These are phyloP conservation scores for Aplochiton taeniatus DNA, from an alignment of 2,797 vertebrate genomes.

Conservation along the genomic window DNA sequence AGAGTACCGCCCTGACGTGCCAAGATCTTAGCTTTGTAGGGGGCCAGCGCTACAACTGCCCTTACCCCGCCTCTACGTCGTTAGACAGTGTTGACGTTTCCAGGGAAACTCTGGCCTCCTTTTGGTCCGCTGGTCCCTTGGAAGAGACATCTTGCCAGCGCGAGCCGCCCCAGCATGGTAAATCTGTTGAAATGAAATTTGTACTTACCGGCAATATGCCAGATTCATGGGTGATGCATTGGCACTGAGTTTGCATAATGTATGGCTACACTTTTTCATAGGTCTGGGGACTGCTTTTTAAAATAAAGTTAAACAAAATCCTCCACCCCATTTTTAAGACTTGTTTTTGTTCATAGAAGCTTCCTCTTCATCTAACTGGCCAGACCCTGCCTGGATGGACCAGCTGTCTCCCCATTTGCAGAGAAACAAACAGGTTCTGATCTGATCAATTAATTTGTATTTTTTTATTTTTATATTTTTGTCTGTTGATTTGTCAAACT, in stretches of 20 bases:
- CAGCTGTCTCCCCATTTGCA: conserved; percentile 87
- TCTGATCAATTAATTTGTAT: no score
- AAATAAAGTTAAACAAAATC: no score
- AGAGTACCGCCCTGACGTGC: conserved; percentile 79
- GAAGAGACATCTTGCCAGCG: conserved; percentile 70
- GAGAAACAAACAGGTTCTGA: conserved; percentile 87
- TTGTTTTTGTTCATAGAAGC: conserved; percentile 50
- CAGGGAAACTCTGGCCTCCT: conserved; percentile 86
- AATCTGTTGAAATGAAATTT: conserved; percentile 44
- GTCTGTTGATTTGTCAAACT: background rate
- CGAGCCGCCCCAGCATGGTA: conserved; percentile 67
- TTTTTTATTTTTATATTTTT: background rate
- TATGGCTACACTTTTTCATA: no score
- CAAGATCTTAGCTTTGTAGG: conserved; percentile 77
- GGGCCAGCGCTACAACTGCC: conserved; percentile 71
- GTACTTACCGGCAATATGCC: conserved; percentile 8
- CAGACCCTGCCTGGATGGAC: conserved; percentile 70
- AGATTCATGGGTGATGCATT: background rate
- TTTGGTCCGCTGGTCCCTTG: conserved; percentile 78
- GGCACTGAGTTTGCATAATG: no score
- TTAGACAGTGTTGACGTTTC: conserved; percentile 81
- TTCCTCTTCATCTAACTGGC: conserved; percentile 44
- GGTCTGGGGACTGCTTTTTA: no score
- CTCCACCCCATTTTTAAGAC: no score
- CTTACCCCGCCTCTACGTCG: conserved; percentile 68